Conservation (phyloP, 2,797 vertebrate species). For the Synanceia verrucosa region DNA sequence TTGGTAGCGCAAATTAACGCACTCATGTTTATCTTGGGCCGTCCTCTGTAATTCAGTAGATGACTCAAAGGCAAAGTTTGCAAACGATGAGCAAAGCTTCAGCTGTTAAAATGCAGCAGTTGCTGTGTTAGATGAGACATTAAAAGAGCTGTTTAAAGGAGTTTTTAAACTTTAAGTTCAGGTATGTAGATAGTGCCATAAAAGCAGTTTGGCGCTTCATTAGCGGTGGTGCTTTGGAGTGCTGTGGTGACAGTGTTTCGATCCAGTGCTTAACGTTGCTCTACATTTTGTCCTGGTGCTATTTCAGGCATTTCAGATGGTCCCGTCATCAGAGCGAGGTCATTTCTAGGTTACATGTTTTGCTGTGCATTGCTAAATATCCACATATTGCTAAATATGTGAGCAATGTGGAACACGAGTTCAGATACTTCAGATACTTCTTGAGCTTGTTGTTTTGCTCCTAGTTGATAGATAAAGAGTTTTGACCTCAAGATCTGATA, state of each 20-base stretch:
- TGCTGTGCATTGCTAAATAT: background rate
- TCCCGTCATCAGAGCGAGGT: conserved; percentile 33
- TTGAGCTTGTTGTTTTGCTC: background rate
- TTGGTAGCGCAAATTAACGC: background rate
- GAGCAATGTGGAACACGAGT: background rate
- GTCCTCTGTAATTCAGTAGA: background rate
- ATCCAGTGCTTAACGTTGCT: background rate
- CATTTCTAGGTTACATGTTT: background rate
- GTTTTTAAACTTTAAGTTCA: background rate
- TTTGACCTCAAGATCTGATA: conserved; percentile 1
- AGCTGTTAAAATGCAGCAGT: background rate
- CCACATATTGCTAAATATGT: background rate
- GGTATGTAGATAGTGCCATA: background rate
- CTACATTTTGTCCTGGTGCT: conserved; percentile 23
- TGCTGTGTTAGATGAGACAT: conserved; percentile 1
- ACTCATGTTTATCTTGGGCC: conserved; percentile 7
- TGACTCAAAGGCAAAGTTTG: background rate
- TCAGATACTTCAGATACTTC: background rate
- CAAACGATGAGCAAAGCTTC: background rate
- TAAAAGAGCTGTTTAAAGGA: background rate
- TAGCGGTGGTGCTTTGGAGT: background rate
- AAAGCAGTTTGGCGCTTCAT: conserved; percentile 4
- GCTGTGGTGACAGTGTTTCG: background rate
- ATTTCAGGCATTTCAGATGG: conserved; percentile 59
- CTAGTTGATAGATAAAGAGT: background rate